Conservation (phyloP, 2,888 invertebrate species). For the Drosophila yooni region DNA sequence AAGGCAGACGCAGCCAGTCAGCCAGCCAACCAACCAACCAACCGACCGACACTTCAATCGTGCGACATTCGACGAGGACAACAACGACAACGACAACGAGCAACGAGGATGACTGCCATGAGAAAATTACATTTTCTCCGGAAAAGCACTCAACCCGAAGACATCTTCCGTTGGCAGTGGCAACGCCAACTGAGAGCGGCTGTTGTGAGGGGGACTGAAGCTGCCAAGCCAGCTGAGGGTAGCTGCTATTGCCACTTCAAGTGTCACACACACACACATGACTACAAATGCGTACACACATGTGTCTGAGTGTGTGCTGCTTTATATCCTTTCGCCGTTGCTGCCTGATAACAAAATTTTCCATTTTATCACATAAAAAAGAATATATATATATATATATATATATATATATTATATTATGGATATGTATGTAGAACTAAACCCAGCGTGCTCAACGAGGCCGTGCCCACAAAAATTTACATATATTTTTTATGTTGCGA, state of each 20-base stretch:
- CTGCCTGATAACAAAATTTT: slow-evolving; percentile 81
- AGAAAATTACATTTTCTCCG: slow-evolving; percentile 83
- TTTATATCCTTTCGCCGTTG: slow-evolving; percentile 79
- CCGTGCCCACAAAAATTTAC: slow-evolving; percentile 24
- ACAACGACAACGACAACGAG: slow-evolving; percentile 38
- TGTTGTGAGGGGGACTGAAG: slow-evolving; percentile 26
- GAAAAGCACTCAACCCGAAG: slow-evolving; percentile 81
- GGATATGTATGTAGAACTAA: slow-evolving; percentile 30
- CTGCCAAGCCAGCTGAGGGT: slow-evolving; percentile 49
- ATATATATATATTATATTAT: slow-evolving; percentile 38
- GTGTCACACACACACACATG: slow-evolving; percentile 52
- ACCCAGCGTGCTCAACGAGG: slow-evolving; percentile 35
- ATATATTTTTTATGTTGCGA: slow-evolving; percentile 49
- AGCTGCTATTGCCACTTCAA: slow-evolving; percentile 74
- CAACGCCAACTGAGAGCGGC: slow-evolving; percentile 51
- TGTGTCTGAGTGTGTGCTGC: slow-evolving; percentile 45
- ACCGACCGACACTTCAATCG: slow-evolving; percentile 77
- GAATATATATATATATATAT: slow-evolving; percentile 46
- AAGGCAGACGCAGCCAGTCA: slow-evolving; percentile 28
- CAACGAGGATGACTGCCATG: slow-evolving; percentile 66
- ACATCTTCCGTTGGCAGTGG: slow-evolving; percentile 75
- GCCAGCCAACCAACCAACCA: slow-evolving; percentile 28
- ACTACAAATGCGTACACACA: slow-evolving; percentile 42
- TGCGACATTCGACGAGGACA: slow-evolving; percentile 72
- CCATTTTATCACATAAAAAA: slow-evolving; percentile 81